Conservation (phyloP, 2,797 vertebrate genomes). For the Pteropus rufus region DNA sequence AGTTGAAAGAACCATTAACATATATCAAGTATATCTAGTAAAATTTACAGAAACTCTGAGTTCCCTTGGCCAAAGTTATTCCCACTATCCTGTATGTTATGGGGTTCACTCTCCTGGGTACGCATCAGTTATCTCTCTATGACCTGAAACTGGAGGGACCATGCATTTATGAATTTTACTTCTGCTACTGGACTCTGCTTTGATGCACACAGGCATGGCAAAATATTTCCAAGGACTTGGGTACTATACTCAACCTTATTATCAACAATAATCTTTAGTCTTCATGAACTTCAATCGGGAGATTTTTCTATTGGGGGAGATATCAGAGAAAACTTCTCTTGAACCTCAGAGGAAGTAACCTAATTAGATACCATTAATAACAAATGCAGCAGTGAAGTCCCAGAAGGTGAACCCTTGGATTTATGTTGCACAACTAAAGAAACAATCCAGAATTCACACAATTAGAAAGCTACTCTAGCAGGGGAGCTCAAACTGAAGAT, state of each 20-base stretch:
- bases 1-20: neutral
- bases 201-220: neutral
- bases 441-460: neutral
- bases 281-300: neutral
- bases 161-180: neutral
- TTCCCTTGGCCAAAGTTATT: neutral
- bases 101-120: neutral
- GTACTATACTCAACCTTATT: neutral
- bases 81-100: neutral
- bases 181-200: neutral
- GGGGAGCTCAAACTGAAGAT: neutral
- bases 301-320: neutral
- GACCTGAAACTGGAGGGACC: neutral
- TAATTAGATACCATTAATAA: neutral
- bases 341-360: neutral
- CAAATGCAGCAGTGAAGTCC: neutral
- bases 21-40: neutral
- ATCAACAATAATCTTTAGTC: neutral
- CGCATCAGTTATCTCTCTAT: neutral
- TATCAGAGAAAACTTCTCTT: neutral
- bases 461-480: neutral
- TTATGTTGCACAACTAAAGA: neutral
- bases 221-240: neutral
- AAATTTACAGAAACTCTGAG: neutral
- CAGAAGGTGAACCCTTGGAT: neutral